phyloP scores from a whole-genome alignment of 2,888 invertebrate species.

The Idaea straminata region DNA sequence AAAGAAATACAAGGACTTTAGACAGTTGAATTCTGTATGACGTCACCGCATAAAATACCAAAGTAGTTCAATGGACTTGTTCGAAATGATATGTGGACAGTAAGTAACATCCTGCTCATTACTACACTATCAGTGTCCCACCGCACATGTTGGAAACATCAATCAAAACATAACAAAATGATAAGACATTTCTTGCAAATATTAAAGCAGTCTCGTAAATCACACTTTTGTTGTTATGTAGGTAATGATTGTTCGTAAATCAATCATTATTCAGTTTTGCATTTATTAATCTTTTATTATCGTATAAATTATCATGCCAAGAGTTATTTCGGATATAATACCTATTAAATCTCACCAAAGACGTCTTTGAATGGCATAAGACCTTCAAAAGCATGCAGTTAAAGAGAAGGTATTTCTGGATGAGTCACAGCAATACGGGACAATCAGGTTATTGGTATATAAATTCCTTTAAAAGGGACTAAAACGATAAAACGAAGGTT shows the following conservation, averaged over 20 bases:
- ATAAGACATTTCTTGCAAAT: constrained; percentile 65
- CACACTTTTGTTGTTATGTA: constrained; percentile 50
- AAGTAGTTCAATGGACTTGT: constrained; percentile 30
- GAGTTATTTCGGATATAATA: constrained; percentile 14
- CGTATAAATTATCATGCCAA: neutral
- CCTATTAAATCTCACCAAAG: constrained; percentile 18
- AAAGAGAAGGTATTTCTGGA: neutral
- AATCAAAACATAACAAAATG: constrained; percentile 51
- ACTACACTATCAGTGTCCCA: constrained; percentile 51
- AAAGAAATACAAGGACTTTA: constrained; percentile 31
- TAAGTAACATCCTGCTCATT: constrained; percentile 49
- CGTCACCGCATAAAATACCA: constrained; percentile 15
- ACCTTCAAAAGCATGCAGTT: neutral
- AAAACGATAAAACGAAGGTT: neutral
- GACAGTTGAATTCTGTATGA: constrained; percentile 17
- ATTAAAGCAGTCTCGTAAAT: constrained; percentile 56
- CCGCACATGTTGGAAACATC: constrained; percentile 62
- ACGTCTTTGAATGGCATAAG: neutral
- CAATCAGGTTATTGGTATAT: neutral
- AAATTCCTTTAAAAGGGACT: neutral
- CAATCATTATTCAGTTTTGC: constrained; percentile 39
- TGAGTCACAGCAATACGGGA: neutral
- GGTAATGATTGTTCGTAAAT: constrained; percentile 17
- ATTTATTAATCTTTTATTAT: neutral
- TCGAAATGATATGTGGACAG: constrained; percentile 33